Conservation (phyloP, 92 coral and sea anemone species). For the Bergia puertoricense region DNA sequence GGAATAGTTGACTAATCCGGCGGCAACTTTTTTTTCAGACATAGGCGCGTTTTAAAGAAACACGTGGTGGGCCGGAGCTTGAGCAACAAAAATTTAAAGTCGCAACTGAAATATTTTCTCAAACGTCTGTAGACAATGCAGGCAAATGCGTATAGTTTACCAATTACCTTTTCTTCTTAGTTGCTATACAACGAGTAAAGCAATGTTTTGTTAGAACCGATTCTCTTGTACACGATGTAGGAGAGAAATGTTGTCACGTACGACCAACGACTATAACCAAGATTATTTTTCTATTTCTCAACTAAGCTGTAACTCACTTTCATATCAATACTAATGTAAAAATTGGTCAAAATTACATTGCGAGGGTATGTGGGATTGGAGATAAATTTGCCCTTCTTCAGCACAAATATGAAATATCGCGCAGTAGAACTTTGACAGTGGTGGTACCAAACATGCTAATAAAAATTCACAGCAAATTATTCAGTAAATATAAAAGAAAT, state of each 20-base stretch:
- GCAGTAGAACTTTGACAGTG: neutral
- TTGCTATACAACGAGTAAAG: too few relatives aligned
- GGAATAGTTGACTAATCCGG: neutral
- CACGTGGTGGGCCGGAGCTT: neutral
- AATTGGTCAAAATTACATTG: neutral
- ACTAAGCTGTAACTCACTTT: neutral
- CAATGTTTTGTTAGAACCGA: too few relatives aligned
- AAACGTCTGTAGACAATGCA: too few relatives aligned
- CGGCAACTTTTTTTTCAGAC: neutral
- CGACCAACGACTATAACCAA: too few relatives aligned
- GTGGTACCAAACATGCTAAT: neutral
- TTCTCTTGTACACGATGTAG: too few relatives aligned
- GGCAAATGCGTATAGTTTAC: too few relatives aligned
- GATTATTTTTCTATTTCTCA: neutral
- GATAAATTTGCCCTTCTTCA: neutral
- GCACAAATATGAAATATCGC: neutral
- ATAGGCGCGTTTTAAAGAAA: too few relatives aligned
- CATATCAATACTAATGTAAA: neutral
- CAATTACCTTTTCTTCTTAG: too few relatives aligned
- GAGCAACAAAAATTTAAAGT: neutral
- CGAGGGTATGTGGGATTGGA: neutral
- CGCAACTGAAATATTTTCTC: neutral
- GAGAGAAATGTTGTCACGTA: too few relatives aligned
- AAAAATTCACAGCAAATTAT: neutral
- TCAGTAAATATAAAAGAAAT: neutral